Base-by-base conservation (phyloP, 2,113 vertebrate genomes). In the Dasyprocta punctata region DNA sequence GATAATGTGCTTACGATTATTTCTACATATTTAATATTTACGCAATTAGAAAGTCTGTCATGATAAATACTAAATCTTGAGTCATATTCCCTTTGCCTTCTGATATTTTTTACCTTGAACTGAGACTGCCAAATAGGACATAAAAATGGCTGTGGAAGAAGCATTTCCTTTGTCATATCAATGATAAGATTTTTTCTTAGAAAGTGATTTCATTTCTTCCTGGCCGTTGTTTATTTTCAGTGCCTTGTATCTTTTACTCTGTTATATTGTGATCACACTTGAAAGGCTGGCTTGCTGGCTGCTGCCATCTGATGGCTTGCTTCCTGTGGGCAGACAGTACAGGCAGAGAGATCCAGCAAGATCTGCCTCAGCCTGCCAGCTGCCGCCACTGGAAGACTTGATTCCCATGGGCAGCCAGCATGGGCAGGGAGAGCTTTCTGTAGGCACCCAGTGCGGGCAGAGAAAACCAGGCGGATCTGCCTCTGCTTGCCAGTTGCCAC, bases 21-120 rank as follows among this genome's bases (percentile, higher is more conserved):
- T 92, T 97, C 89, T 94, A 96, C 90, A 84, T 96, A 83, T 89
- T 97, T 96, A 97, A 97, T 97, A 98, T 96, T 95, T 95, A 98
- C 96, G 94, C 94, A 94, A 87, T 98, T 97, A 85, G 95, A 97
- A 97, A 97, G 85, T 92, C 77, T 67, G 63, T 94, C 20, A 69
- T n/a, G 86, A 96, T 58, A 91, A 97, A 86, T 71, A 87, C 73
- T 97, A 96, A 95, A 90, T 89, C 78, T 85, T 92, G 60, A 95
- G 38, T 92, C 73, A 56, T 52, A 82, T 95, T 80, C 67, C 58
- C 86, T 78, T 95, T 95, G 75, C 47, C 75, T 54, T 97, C 41
- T 87, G 80, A 97, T 90, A 77, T 81, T 73, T 92, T 97, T 98
- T 93, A 93, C 97, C 97, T 92, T 89, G 84, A 97, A 96, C 83